Evolutionary conservation across 53 echinoderm and acorn worm species (phyloP).

Genomic region (Stichopus horrens): DNA sequence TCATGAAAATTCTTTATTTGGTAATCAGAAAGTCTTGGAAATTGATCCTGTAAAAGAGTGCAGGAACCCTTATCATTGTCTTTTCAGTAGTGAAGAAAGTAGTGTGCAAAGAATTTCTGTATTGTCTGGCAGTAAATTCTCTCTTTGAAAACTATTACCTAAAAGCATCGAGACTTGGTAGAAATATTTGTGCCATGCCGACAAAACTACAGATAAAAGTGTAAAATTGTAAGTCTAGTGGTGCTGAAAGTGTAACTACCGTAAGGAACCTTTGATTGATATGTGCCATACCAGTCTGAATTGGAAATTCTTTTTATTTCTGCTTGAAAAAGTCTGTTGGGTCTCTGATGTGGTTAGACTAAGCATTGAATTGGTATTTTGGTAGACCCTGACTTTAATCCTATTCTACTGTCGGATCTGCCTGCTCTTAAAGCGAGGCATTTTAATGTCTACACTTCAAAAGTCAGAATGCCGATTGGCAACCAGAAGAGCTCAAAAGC

Average conservation of each 20-base stretch:
- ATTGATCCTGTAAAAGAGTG: too few relatives aligned
- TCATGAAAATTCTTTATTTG: too few relatives aligned
- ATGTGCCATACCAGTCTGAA: background rate
- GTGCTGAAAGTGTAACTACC: background rate
- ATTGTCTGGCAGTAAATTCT: too few relatives aligned
- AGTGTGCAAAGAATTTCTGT: too few relatives aligned
- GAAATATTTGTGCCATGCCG: too few relatives aligned
- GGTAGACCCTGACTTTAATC: slow-evolving; percentile 11
- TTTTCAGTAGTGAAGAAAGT: too few relatives aligned
- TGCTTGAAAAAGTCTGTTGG: background rate
- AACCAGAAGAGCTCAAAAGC: background rate
- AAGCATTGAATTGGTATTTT: slow-evolving; percentile 25
- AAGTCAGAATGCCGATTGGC: slow-evolving; percentile 29
- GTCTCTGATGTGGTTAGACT: slow-evolving; percentile 13
- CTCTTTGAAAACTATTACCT: too few relatives aligned
- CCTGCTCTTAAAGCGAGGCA: too few relatives aligned
- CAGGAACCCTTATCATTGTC: too few relatives aligned
- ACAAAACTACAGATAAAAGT: too few relatives aligned
- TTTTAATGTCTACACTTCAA: slow-evolving; percentile 32
- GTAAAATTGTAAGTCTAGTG: background rate
- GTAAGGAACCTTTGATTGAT: background rate
- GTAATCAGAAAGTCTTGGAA: too few relatives aligned
- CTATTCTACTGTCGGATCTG: background rate
- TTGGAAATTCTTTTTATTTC: background rate
- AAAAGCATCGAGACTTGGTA: too few relatives aligned